Conservation (phyloP, 2,888 invertebrate genomes). For the Nowickia ferox region DNA sequence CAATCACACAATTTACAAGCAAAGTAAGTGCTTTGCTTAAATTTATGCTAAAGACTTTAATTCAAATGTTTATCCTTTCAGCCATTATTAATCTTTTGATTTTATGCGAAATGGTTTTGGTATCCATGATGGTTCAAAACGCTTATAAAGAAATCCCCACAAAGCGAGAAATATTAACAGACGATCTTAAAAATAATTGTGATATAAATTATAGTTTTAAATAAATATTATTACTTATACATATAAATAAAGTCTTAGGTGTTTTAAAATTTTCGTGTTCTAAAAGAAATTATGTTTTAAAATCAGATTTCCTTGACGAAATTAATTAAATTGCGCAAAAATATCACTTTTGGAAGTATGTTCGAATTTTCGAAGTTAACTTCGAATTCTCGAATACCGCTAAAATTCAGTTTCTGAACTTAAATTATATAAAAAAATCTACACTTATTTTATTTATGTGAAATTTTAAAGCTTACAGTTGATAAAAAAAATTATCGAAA, state of each 20-base stretch:
- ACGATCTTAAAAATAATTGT: slow-evolving; percentile 43
- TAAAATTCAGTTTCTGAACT: no score
- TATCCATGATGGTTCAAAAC: slow-evolving; percentile 80
- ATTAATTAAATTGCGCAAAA: no score
- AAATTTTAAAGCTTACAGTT: no score
- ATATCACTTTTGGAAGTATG: neutral
- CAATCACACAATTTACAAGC: slow-evolving; percentile 81
- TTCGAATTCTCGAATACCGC: slow-evolving; percentile 1
- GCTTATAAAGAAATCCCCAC: slow-evolving; percentile 76
- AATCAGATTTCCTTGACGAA: no score
- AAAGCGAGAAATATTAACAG: slow-evolving; percentile 21
- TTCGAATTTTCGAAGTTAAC: neutral
- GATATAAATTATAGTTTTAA: slow-evolving; percentile 64
- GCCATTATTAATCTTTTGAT: slow-evolving; percentile 81
- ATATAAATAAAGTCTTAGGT: neutral
- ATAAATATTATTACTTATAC: neutral
- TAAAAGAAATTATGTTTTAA: no score
- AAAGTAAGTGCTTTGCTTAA: slow-evolving; percentile 76
- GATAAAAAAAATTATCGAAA: no score
- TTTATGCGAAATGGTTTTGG: slow-evolving; percentile 80
- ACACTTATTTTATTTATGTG: no score
- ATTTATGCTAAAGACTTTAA: neutral
- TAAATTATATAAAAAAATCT: no score
- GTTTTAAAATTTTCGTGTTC: neutral
- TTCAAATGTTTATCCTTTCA: slow-evolving; percentile 61